Conservation (phyloP, 2,888 invertebrate species). For the Ceramica pisi region DNA sequence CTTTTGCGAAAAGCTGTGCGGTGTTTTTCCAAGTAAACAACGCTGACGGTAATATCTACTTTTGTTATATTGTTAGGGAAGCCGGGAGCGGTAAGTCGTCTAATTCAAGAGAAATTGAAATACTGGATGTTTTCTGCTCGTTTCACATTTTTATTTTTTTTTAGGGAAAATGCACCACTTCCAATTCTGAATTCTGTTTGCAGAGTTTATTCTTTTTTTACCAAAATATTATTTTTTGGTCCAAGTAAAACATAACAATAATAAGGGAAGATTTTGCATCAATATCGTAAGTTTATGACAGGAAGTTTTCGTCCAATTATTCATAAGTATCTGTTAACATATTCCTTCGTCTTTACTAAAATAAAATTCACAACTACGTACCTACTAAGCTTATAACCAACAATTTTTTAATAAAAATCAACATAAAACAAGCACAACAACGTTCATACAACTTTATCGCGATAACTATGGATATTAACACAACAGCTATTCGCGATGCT, state of each 20-base stretch:
- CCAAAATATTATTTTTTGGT: no score
- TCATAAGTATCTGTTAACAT: neutral
- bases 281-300: no score
- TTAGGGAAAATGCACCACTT: neutral
- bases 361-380: neutral
- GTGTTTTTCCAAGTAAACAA: conserved; percentile 21
- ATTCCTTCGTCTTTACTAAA: neutral
- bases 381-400: neutral
- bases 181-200: neutral
- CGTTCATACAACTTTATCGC: neutral
- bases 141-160: neutral
- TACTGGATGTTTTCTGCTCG: neutral
- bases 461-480: conserved; percentile 2
- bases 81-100: neutral
- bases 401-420: neutral
- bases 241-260: no score
- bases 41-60: conserved; percentile 1
- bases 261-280: no score
- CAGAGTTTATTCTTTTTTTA: neutral
- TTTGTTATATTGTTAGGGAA: conserved; percentile 30
- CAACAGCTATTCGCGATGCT: conserved; percentile 16
- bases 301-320: no score
- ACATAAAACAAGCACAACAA: conserved; percentile 5
- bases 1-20: conserved; percentile 52
- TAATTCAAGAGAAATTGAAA: neutral